phyloP scores from a whole-genome alignment of 1,140 invertebrate genomes.

The Cydia splendana region DNA sequence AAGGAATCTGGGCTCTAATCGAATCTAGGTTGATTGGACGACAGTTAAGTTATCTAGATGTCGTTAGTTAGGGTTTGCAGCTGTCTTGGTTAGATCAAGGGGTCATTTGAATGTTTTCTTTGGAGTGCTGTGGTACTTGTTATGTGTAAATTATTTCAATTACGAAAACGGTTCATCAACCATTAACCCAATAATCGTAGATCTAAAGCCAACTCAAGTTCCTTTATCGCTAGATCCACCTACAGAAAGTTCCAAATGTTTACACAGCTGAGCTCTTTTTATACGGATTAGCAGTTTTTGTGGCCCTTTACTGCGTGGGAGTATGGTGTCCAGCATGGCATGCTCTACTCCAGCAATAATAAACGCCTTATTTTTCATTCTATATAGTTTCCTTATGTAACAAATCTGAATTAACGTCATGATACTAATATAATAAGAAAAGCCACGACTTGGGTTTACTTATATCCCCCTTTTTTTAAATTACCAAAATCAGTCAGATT shows the following conservation, averaged over 20 bases:
- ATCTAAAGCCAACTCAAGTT: background rate
- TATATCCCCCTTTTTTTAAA: too few species aligned
- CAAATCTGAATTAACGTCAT: too few species aligned
- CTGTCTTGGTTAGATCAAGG: constrained; percentile 40
- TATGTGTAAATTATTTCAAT: background rate
- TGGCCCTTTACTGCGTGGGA: constrained; percentile 39
- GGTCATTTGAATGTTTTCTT: constrained; percentile 12
- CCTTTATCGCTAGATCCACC: background rate
- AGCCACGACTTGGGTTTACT: too few species aligned
- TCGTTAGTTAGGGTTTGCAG: constrained; percentile 45
- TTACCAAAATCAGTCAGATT: too few species aligned
- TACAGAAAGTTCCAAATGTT: constrained; percentile 34
- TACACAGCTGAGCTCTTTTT: constrained; percentile 44
- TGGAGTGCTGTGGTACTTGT: background rate
- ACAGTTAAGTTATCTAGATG: constrained; percentile 47
- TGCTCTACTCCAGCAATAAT: background rate
- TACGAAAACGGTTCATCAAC: background rate
- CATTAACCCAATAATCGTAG: background rate
- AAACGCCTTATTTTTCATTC: background rate
- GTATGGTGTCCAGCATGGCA: constrained; percentile 13
- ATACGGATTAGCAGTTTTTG: constrained; percentile 48
- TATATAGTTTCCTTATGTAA: background rate
- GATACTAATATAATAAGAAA: too few species aligned
- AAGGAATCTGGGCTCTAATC: constrained; percentile 42
- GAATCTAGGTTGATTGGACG: constrained; percentile 54